Percentiles rank a stretch among this genome's conserved stretches.
Conservation (phyloP, 1,140 invertebrate genomes). For the Brachionus paranguensis region DNA sequence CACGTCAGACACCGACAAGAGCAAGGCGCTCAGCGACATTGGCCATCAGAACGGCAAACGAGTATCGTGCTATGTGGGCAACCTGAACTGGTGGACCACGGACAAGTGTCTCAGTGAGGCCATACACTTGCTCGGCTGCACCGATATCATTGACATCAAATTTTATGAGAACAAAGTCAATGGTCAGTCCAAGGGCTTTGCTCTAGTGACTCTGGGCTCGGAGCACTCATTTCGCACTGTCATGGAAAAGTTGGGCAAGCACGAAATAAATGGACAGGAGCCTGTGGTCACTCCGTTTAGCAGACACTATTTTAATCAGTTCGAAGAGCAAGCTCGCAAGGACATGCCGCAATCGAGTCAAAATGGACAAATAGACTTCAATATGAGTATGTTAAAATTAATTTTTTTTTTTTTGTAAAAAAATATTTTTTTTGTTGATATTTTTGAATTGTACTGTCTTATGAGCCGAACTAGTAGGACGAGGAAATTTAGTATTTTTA, state of each 20-base stretch:
- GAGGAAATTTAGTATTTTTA: neutral
- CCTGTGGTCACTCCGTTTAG: conserved; percentile 89
- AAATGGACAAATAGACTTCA: conserved; percentile 23
- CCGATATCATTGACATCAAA: conserved; percentile 92
- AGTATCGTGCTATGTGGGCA: conserved; percentile 19
- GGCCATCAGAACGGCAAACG: neutral
- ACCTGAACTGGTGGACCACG: conserved; percentile 71
- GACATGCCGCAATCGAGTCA: conserved; percentile 41
- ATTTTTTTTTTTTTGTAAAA: neutral
- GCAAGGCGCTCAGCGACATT: neutral
- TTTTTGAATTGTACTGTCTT: neutral
- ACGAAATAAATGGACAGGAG: conserved; percentile 86
- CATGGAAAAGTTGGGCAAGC: conserved; percentile 84
- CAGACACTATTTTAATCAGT: conserved; percentile 73
- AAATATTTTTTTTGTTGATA: neutral
- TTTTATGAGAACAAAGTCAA: conserved; percentile 99
- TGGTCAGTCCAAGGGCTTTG: conserved; percentile 97
- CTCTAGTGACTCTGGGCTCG: conserved; percentile 80
- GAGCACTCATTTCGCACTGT: conserved; percentile 80
- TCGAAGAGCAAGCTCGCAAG: conserved; percentile 58
- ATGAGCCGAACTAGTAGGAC: neutral
- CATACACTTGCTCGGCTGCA: conserved; percentile 75
- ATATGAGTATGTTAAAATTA: conserved; percentile 39
- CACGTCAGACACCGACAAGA: neutral
- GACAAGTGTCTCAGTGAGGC: conserved; percentile 88